Percentiles rank a stretch among this genome's conserved stretches.
Evolutionary conservation across 2,113 vertebrate genomes (phyloP).

Genomic region (Miniopterus natalensis): DNA sequence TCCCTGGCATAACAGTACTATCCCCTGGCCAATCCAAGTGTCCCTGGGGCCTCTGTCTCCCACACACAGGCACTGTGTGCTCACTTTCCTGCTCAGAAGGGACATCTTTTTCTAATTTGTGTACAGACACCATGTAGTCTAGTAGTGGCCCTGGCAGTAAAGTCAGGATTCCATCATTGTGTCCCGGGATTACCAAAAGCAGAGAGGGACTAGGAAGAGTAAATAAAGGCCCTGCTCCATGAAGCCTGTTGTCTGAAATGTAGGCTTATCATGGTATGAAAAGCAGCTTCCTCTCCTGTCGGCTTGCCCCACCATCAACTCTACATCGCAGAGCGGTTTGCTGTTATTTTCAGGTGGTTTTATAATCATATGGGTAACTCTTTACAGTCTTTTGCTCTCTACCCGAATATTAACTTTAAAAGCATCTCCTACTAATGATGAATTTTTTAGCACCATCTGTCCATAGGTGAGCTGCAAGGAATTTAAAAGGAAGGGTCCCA

Average conservation of each 20-base stretch:
- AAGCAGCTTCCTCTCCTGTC: background rate
- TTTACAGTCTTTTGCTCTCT: background rate
- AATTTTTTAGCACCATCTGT: conserved; percentile 19
- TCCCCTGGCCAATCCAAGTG: background rate
- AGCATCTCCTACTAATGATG: conserved; percentile 34
- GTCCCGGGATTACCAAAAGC: background rate
- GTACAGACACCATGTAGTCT: background rate
- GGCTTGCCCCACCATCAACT: background rate
- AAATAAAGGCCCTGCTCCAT: background rate
- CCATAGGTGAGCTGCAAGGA: conserved; percentile 9
- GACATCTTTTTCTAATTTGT: background rate
- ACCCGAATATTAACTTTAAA: background rate
- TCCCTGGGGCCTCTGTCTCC: background rate
- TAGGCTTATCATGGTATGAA: background rate
- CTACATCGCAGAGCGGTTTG: background rate
- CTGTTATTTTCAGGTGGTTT: background rate
- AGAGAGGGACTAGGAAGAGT: background rate
- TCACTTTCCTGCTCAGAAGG: too few relatives aligned
- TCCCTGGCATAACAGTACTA: too few relatives aligned
- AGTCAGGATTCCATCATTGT: background rate
- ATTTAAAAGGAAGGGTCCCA: conserved; percentile 33
- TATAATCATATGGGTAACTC: background rate
- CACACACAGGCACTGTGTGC: background rate
- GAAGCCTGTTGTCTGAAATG: background rate
- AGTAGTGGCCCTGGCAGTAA: background rate